These are phyloP conservation scores for Arothron firmamentum DNA, from an alignment of 2,113 vertebrate species.

Conservation along the genomic window DNA sequence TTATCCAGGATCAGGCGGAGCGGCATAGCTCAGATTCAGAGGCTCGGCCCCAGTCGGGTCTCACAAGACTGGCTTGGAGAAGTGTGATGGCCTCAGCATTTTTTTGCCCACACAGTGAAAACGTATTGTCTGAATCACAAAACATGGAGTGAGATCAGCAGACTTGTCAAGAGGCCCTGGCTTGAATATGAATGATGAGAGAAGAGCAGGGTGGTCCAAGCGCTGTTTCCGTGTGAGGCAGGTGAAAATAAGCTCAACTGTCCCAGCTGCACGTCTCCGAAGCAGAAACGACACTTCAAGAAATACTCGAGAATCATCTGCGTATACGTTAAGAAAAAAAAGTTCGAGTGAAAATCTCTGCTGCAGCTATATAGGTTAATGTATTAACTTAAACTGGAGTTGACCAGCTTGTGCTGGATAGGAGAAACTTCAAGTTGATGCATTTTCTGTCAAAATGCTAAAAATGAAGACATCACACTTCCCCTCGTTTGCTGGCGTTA, in stretches of 20 bases:
- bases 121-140: slow-evolving; percentile 81
- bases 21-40: slow-evolving; percentile 40
- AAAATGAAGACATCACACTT: slow-evolving; percentile 87
- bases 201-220: slow-evolving; percentile 79
- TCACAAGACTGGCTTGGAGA: slow-evolving; percentile 67
- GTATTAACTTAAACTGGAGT: slow-evolving; percentile 28
- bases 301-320: slow-evolving; percentile 11
- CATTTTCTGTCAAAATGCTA: slow-evolving; percentile 66
- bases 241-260: slow-evolving; percentile 75
- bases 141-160: slow-evolving; percentile 83
- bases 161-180: slow-evolving; percentile 81
- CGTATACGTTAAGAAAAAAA: not conserved
- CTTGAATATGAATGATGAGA: slow-evolving; percentile 84
- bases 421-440: slow-evolving; percentile 22
- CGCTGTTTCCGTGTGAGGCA: slow-evolving; percentile 65
- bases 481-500: slow-evolving; percentile 55
- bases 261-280: slow-evolving; percentile 66
- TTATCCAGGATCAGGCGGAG: slow-evolving; percentile 49
- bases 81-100: slow-evolving; percentile 75
- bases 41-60: slow-evolving; percentile 66
- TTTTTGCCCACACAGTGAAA: slow-evolving; percentile 71
- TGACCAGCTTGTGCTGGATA: slow-evolving; percentile 12
- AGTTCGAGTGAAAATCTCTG: slow-evolving; percentile 22
- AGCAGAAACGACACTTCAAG: slow-evolving; percentile 41
- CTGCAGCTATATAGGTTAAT: slow-evolving; percentile 31